A percentile compares a stretch with the other conserved stretches of the same genome.
phyloP scores from a whole-genome alignment of 2,888 invertebrate species.

The Ennomos fuscantarius region DNA sequence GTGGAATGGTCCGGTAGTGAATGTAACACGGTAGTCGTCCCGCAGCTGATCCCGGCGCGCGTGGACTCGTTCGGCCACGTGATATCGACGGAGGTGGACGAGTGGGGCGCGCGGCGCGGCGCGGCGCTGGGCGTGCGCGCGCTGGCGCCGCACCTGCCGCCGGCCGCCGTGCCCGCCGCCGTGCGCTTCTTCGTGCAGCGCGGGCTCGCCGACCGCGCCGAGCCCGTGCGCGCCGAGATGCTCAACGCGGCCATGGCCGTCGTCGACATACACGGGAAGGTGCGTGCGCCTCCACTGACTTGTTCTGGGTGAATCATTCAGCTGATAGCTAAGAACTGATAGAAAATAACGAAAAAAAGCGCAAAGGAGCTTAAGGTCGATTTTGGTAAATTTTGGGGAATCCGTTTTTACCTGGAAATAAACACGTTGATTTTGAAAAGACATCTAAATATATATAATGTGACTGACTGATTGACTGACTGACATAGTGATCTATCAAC shows the following conservation, averaged over 20 bases:
- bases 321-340: too few relatives aligned
- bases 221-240: conserved; percentile 95
- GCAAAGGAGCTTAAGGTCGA: too few relatives aligned
- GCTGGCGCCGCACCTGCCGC: conserved; percentile 89
- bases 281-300: conserved; percentile 46
- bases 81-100: conserved; percentile 93
- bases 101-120: conserved; percentile 96
- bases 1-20: too few relatives aligned
- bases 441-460: too few relatives aligned
- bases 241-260: conserved; percentile 96
- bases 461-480: too few relatives aligned
- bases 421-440: too few relatives aligned
- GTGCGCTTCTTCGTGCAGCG: conserved; percentile 94
- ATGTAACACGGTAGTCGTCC: too few relatives aligned
- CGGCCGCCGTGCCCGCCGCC: conserved; percentile 88
- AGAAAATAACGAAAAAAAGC: too few relatives aligned
- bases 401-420: too few relatives aligned
- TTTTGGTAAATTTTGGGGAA: too few relatives aligned
- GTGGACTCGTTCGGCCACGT: conserved; percentile 97
- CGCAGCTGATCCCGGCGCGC: conserved; percentile 92
- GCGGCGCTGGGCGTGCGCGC: conserved; percentile 93
- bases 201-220: conserved; percentile 94
- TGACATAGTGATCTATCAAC: too few relatives aligned
- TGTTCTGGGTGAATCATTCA: too few relatives aligned
- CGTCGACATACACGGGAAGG: conserved; percentile 97